phyloP scores from a whole-genome alignment of 2,797 vertebrate species.

The Danio tinwini region DNA sequence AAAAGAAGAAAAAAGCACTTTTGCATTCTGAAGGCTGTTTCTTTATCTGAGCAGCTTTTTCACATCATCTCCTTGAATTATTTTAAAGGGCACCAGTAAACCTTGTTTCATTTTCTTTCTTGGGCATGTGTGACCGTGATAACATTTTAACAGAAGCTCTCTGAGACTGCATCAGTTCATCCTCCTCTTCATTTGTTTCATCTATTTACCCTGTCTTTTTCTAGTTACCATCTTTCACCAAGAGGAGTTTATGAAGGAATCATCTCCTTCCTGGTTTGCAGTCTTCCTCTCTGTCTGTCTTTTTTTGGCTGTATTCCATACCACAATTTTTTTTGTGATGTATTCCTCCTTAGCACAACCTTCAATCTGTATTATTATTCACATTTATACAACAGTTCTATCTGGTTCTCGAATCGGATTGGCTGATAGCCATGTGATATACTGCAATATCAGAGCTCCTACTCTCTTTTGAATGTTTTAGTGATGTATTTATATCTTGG shows the following conservation, averaged over 20 bases:
- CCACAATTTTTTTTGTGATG: background rate
- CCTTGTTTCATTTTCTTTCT: background rate
- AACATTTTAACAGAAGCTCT: slow-evolving; percentile 8
- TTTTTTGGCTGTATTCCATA: too few relatives aligned
- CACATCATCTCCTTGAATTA: background rate
- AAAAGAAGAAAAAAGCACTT: background rate
- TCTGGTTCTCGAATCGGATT: too few relatives aligned
- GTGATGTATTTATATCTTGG: too few relatives aligned
- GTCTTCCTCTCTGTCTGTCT: background rate
- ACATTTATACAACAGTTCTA: too few relatives aligned
- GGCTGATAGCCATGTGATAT: too few relatives aligned
- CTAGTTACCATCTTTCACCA: slow-evolving; percentile 45
- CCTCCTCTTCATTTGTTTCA: slow-evolving; percentile 22
- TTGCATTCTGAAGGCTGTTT: background rate
- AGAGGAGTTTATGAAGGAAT: background rate
- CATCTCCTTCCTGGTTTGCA: background rate
- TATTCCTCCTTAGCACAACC: background rate
- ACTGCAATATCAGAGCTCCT: too few relatives aligned
- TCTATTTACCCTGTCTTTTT: slow-evolving; percentile 45
- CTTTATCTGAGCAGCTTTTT: background rate
- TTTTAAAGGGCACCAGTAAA: slow-evolving; percentile 16
- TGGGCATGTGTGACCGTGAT: slow-evolving; percentile 8
- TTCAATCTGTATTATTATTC: too few relatives aligned
- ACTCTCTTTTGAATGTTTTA: too few relatives aligned
- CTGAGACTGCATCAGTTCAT: background rate